Evolutionary conservation across 2,113 vertebrate species (phyloP).

Genomic region (Lepidothrix coronata): DNA sequence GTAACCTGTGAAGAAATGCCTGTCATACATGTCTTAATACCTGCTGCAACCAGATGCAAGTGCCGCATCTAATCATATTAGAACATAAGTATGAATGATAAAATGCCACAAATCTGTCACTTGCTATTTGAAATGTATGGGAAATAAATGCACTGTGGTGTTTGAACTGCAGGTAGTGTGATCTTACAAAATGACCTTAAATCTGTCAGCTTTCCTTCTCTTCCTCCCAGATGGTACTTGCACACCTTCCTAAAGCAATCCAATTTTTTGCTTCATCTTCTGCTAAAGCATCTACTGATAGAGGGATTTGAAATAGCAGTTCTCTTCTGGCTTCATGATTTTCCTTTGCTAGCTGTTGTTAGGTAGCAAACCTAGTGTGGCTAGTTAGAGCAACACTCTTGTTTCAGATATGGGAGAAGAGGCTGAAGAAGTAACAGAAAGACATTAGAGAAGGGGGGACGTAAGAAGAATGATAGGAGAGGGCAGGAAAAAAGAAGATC

Average conservation of each 20-base stretch:
- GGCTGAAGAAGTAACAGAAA: neutral
- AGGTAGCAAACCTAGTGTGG: neutral
- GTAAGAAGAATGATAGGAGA: neutral
- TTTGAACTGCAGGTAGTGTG: neutral
- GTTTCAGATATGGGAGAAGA: neutral
- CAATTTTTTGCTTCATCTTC: constrained; percentile 12
- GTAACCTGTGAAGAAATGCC: neutral
- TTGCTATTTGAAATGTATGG: neutral
- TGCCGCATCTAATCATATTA: neutral
- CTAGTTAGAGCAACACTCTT: neutral
- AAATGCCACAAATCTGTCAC: neutral
- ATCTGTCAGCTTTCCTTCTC: neutral
- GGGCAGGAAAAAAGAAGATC: neutral
- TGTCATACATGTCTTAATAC: neutral
- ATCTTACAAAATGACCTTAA: neutral
- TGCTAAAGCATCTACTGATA: neutral
- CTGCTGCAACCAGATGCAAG: neutral
- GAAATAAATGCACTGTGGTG: neutral
- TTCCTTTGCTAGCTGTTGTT: neutral
- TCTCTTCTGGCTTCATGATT: neutral
- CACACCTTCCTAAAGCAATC: constrained; percentile 27
- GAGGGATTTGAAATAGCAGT: constrained; percentile 2
- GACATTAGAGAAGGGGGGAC: neutral
- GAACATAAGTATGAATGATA: neutral
- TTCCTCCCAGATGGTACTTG: neutral